These are phyloP conservation scores for Psammodynastes pulverulentus DNA, from an alignment of 2,113 vertebrate species.

Conservation along the genomic window DNA sequence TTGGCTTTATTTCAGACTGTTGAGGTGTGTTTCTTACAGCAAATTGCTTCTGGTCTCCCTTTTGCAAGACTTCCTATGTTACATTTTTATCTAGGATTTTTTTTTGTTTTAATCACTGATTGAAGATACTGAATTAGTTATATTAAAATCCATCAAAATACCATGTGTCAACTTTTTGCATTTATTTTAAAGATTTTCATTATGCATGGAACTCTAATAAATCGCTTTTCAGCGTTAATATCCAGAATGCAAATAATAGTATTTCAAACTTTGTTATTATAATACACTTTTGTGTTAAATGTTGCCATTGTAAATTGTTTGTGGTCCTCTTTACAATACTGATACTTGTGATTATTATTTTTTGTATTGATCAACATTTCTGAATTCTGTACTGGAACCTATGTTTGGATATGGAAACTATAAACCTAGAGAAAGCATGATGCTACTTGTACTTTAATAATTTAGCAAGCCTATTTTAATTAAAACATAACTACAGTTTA, in stretches of 20 bases:
- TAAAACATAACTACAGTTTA: neutral
- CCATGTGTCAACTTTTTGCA: neutral
- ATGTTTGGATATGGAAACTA: neutral
- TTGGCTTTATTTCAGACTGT: constrained; percentile 46
- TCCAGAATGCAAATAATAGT: neutral
- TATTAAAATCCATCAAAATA: neutral
- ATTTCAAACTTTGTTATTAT: neutral
- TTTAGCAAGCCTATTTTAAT: neutral
- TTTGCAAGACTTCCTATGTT: neutral
- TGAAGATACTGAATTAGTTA: constrained; percentile 18
- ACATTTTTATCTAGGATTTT: neutral
- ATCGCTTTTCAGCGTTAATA: neutral
- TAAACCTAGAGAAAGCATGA: neutral
- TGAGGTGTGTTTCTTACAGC: neutral
- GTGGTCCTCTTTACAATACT: neutral
- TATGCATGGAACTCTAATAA: neutral
- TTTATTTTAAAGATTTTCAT: neutral
- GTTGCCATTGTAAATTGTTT: neutral
- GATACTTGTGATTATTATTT: neutral
- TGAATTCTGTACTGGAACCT: neutral
- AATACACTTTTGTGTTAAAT: neutral
- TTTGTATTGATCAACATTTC: neutral
- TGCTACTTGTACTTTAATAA: neutral
- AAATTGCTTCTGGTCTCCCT: constrained; percentile 14
- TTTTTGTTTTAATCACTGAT: neutral